phyloP scores from a whole-genome alignment of 2,888 invertebrate genomes.

The Balanococcus diminutus region DNA sequence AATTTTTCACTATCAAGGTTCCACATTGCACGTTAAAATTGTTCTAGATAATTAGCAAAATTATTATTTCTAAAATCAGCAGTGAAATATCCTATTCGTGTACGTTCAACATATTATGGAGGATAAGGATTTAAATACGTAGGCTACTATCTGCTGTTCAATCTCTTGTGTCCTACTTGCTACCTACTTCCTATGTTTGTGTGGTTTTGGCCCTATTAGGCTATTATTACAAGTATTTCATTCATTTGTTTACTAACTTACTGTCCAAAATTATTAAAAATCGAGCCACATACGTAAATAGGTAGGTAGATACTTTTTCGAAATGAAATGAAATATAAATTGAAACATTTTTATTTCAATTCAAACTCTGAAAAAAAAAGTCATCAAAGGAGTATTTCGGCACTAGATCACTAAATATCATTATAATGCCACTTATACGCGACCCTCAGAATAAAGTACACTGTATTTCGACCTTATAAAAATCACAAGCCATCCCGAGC shows the following conservation, averaged over 20 bases:
- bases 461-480: not conserved
- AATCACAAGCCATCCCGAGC: not conserved
- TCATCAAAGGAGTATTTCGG: not conserved
- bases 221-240: too few species aligned
- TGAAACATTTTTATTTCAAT: not conserved
- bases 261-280: not conserved
- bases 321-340: not conserved
- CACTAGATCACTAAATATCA: not conserved
- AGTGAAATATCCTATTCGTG: too few species aligned
- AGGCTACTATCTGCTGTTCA: not conserved
- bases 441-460: too few species aligned
- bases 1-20: not conserved
- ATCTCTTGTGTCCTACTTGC: not conserved
- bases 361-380: not conserved
- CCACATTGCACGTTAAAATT: not conserved
- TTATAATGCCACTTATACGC: not conserved
- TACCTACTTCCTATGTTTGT: too few species aligned
- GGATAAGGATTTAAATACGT: not conserved
- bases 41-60: not conserved
- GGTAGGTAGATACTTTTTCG: not conserved
- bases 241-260: not conserved
- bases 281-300: too few species aligned
- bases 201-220: too few species aligned
- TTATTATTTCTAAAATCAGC: too few species aligned
- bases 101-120: not conserved